These are phyloP conservation scores for Fistularia commersonii DNA, from an alignment of 2,797 vertebrate species.

Conservation along the genomic window DNA sequence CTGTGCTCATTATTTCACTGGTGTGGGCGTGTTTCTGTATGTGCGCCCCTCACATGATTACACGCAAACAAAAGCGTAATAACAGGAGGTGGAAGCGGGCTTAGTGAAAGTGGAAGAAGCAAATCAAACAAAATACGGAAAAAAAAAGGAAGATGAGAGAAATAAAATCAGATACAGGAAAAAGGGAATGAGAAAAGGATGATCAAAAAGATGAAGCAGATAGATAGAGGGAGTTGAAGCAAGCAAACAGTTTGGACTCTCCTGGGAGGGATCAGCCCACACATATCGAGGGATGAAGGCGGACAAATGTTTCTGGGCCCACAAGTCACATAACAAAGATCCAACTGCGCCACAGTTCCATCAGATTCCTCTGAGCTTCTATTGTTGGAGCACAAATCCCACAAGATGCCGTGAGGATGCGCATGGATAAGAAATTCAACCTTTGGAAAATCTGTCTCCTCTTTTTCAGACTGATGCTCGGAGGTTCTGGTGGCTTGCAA, in stretches of 20 bases:
- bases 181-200: constrained; percentile 23
- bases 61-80: constrained; percentile 32
- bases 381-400: constrained; percentile 56
- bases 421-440: constrained; percentile 37
- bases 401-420: constrained; percentile 26
- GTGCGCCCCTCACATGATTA: constrained; percentile 20
- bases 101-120: not conserved
- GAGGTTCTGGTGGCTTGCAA: constrained; percentile 3
- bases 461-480: constrained; percentile 10
- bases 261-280: constrained; percentile 59
- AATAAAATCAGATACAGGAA: constrained; percentile 29
- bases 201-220: constrained; percentile 33
- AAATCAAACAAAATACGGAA: constrained; percentile 31
- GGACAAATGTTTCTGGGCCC: constrained; percentile 66
- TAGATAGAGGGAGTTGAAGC: constrained; percentile 20
- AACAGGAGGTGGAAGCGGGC: constrained; percentile 30
- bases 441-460: constrained; percentile 42
- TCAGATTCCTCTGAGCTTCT: constrained; percentile 48
- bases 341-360: constrained; percentile 40
- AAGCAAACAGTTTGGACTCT: constrained; percentile 51
- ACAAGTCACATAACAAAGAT: constrained; percentile 57
- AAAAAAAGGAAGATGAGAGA: constrained; percentile 32
- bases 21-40: constrained; percentile 31
- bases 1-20: constrained; percentile 25
- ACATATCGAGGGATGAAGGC: constrained; percentile 61